Percentiles rank a stretch among this genome's conserved stretches.
Conservation (phyloP, 2,113 vertebrate species). For the Pipra filicauda region DNA sequence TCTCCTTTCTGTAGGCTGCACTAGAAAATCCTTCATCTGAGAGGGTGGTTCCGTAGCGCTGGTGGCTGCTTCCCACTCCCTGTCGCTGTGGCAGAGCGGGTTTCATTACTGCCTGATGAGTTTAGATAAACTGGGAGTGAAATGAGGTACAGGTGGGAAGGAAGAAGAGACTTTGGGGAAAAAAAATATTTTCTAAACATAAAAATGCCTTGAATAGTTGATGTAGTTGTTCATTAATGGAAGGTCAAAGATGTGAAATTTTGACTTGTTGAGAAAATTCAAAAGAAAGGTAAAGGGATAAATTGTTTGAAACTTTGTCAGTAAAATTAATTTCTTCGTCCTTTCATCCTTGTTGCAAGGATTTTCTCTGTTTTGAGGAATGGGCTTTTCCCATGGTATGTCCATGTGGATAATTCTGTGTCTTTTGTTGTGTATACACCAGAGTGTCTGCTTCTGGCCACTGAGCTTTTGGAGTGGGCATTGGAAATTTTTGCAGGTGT, state of each 20-base stretch:
- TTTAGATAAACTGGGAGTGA: conserved; percentile 20
- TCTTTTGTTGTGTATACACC: neutral
- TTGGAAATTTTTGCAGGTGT: neutral
- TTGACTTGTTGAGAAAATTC: neutral
- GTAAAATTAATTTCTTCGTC: neutral
- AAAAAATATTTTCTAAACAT: neutral
- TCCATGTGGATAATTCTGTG: neutral
- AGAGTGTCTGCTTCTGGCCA: neutral
- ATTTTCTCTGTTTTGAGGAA: neutral
- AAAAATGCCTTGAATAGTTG: neutral
- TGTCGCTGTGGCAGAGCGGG: neutral
- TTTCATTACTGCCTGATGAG: neutral
- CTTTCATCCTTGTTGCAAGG: neutral
- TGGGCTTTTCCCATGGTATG: neutral
- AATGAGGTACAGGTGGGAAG: neutral
- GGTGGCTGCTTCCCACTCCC: neutral
- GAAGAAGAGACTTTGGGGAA: neutral
- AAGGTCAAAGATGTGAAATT: conserved; percentile 5
- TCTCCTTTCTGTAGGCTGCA: neutral
- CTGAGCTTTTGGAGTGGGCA: neutral
- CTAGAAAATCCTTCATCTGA: neutral
- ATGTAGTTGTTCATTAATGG: neutral
- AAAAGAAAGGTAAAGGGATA: neutral
- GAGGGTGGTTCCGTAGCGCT: neutral
- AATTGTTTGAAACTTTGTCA: neutral